Evolutionary conservation across 2,797 vertebrate species (phyloP), one percentile per base, ranked within the genome.

Genomic region (Lepus townsendii): DNA sequence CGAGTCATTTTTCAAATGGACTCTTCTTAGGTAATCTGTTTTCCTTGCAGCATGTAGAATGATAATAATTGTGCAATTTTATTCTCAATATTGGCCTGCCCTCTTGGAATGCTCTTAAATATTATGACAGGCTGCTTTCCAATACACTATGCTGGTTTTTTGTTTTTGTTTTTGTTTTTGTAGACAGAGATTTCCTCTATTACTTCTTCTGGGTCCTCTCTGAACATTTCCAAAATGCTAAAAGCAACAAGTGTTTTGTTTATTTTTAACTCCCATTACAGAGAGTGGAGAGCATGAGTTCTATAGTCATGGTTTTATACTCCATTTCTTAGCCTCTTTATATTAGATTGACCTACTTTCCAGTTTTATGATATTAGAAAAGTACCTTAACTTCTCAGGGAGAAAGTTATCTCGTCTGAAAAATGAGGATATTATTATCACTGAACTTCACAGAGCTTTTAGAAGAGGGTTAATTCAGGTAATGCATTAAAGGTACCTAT

Each of bases 191-290:
- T 89, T 79, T 93, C 11, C 10, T 78, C 7, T 79, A 62, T 60
- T 79, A 85, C 20, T 76, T 78, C 24, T 24, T 85, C 1, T 60
- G n/a, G n/a, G 30, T 26, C 2, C 84, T 76, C 16, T 63, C 50
- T 90, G 17, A 92, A 79, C 68, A 24, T 50, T 80, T 91, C 62
- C 19, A 83, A 89, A 89, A 76, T 72, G 71, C 2, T 60, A 26
- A 95, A 91, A 87, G 7, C 27, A 85, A 38, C 1, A 77, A 65
- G 3, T 24, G 26, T 62, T 66, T 63, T 47, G 1, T 27, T 71
- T 68, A 47, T 22, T 69, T 80, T 68, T 24, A 65, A 89, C 19
- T 93, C n/a, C 2, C 3, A 47, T 16, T 83, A 85, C 12, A 65
- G 16, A 20, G 68, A 6, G 16, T 32, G 38, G 27, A 52, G 35